Percentiles rank a stretch among this genome's conserved stretches.
phyloP scores from a whole-genome alignment of 1,140 invertebrate genomes.

The Eumeta japonica region DNA sequence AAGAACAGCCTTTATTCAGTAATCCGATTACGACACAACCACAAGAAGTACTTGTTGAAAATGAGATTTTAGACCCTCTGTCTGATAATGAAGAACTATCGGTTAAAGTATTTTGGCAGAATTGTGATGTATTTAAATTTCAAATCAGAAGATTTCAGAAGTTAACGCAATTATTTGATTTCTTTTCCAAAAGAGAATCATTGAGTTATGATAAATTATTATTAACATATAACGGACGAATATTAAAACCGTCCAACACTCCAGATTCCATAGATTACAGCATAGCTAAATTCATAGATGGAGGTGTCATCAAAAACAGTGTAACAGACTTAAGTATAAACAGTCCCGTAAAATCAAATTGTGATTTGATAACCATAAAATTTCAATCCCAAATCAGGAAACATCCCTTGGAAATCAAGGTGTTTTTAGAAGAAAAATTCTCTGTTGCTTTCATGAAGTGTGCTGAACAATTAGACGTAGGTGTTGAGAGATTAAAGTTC shows the following conservation, averaged over 20 bases:
- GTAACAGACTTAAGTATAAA: slow-evolving; percentile 9
- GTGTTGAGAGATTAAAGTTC: slow-evolving; percentile 30
- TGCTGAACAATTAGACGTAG: slow-evolving; percentile 31
- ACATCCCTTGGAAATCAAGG: slow-evolving; percentile 22
- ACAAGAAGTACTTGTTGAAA: slow-evolving; percentile 15
- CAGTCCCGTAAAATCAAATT: neutral
- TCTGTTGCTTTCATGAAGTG: slow-evolving; percentile 27
- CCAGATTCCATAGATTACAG: slow-evolving; percentile 36
- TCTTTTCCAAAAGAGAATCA: slow-evolving; percentile 26
- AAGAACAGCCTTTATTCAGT: slow-evolving; percentile 25
- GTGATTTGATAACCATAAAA: slow-evolving; percentile 25
- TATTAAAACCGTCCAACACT: slow-evolving; percentile 29
- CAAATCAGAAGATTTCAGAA: slow-evolving; percentile 34
- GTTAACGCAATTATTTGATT: slow-evolving; percentile 31
- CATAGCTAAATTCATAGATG: slow-evolving; percentile 41
- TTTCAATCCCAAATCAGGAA: slow-evolving; percentile 37
- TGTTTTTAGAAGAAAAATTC: slow-evolving; percentile 21
- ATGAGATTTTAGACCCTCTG: slow-evolving; percentile 13
- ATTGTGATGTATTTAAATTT: slow-evolving; percentile 27
- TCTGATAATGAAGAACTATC: slow-evolving; percentile 37
- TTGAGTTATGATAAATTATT: slow-evolving; percentile 25
- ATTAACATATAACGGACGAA: slow-evolving; percentile 32
- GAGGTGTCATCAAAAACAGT: slow-evolving; percentile 26
- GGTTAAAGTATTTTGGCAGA: slow-evolving; percentile 41
- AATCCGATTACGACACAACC: too few relatives aligned